phyloP scores from a whole-genome alignment of 2,113 vertebrate species.

The Megatriorchis doriae region DNA sequence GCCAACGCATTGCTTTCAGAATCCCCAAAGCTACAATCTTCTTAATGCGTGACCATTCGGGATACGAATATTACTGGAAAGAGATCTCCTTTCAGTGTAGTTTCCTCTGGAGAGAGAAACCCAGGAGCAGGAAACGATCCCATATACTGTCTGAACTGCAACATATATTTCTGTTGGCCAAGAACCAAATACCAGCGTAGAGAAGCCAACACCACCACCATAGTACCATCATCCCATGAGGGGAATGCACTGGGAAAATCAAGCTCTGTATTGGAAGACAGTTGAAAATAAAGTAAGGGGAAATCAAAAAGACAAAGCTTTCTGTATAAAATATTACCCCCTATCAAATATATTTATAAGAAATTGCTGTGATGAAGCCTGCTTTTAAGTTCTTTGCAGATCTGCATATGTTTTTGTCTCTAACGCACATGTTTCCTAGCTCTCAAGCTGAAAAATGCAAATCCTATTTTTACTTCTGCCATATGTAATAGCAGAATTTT shows the following conservation, averaged over 20 bases:
- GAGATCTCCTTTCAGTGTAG: not conserved
- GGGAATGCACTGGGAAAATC: not conserved
- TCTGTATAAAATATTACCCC: not conserved
- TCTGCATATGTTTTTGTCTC: not conserved
- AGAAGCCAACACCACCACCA: not conserved
- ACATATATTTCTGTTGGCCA: not conserved
- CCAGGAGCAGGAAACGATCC: not conserved
- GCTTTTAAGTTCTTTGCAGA: slow-evolving; percentile 25
- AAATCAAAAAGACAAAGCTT: not conserved
- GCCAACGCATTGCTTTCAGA: not conserved
- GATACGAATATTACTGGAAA: not conserved
- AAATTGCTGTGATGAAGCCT: not conserved
- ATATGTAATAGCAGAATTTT: slow-evolving; percentile 81
- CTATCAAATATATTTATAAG: not conserved
- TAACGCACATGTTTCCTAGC: not conserved
- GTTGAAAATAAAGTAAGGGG: not conserved
- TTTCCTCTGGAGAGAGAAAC: slow-evolving; percentile 14
- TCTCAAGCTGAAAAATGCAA: not conserved
- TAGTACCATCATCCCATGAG: not conserved
- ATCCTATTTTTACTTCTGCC: slow-evolving; percentile 17
- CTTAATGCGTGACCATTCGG: not conserved
- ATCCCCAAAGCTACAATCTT: slow-evolving; percentile 9
- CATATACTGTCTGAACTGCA: not conserved
- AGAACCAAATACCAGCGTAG: not conserved
- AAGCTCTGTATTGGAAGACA: not conserved